Conservation (phyloP, 2,888 invertebrate species). For the Tuta absoluta region DNA sequence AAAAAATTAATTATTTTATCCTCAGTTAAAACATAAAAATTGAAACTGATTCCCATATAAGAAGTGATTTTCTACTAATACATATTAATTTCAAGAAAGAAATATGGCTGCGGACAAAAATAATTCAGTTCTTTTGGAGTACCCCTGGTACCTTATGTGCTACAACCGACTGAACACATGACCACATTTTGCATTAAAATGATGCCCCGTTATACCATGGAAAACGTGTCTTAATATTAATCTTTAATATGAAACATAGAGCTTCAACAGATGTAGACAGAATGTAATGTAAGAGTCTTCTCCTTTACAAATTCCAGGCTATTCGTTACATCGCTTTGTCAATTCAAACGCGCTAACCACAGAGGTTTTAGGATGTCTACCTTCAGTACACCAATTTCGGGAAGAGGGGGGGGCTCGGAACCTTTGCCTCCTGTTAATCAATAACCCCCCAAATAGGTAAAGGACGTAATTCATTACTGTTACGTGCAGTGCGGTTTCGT, state of each 20-base stretch:
- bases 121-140: too few species aligned
- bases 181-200: background rate
- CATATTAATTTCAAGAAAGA: too few species aligned
- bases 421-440: constrained; percentile 25
- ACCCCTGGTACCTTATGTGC: too few species aligned
- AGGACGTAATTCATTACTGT: constrained; percentile 70
- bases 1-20: too few species aligned
- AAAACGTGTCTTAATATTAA: background rate
- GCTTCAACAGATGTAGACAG: background rate
- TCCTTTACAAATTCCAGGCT: constrained; percentile 9
- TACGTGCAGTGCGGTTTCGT: constrained; percentile 73
- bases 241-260: background rate
- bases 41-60: too few species aligned
- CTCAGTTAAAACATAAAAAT: too few species aligned
- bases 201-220: background rate
- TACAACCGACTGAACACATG: too few species aligned
- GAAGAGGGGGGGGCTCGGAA: constrained; percentile 16
- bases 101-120: too few species aligned
- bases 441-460: constrained; percentile 28
- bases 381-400: constrained; percentile 17
- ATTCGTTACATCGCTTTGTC: constrained; percentile 17
- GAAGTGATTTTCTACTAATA: too few species aligned
- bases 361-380: constrained; percentile 21
- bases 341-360: constrained; percentile 20
- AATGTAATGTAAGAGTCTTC: background rate